Conservation (phyloP, 2,113 vertebrate species). For the Tursiops truncatus region DNA sequence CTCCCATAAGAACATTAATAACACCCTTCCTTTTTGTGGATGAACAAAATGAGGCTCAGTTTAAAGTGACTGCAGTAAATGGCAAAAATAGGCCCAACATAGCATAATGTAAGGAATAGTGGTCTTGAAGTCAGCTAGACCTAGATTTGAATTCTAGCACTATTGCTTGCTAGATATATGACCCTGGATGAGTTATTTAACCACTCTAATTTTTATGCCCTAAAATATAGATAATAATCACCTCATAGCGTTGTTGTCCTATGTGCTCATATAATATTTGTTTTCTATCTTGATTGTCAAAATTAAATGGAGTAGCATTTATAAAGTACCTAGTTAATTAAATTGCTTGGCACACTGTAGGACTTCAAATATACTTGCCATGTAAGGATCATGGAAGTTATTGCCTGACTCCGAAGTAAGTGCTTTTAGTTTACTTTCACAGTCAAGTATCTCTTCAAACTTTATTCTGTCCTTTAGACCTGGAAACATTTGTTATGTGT, state of each 20-base stretch:
- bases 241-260: neutral
- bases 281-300: constrained; percentile 5
- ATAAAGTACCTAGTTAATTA: constrained; percentile 33
- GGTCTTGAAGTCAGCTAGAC: neutral
- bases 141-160: neutral
- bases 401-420: neutral
- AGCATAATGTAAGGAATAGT: neutral
- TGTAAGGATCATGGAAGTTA: neutral
- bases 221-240: neutral
- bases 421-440: constrained; percentile 5
- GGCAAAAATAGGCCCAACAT: neutral
- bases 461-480: neutral
- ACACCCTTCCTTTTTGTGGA: neutral
- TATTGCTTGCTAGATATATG: neutral
- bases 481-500: neutral
- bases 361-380: neutral
- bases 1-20: neutral
- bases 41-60: neutral
- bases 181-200: neutral
- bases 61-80: constrained; percentile 28
- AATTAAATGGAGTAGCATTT: neutral
- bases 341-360: neutral
- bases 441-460: neutral
- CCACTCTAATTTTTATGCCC: neutral
- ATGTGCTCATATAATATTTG: neutral